These are phyloP conservation scores for Tuberolachnus salignus DNA, from an alignment of 2,888 invertebrate genomes.

Conservation along the genomic window DNA sequence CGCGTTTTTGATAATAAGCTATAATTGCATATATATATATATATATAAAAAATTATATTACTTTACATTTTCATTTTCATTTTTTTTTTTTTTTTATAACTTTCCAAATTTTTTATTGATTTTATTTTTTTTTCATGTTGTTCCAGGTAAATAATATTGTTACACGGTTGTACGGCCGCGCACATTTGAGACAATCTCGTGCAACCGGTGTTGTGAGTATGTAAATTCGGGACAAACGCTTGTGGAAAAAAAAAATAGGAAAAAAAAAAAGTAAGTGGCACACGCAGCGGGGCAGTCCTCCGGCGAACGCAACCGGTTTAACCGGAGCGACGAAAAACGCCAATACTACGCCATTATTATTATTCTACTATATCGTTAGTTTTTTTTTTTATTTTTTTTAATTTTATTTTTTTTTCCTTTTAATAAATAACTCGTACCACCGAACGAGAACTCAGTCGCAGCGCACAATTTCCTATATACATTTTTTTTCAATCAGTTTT, in stretches of 20 bases:
- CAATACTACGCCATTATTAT: conserved; percentile 15
- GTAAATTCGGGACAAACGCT: conserved; percentile 34
- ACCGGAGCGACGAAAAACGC: conserved; percentile 42
- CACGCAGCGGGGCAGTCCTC: conserved; percentile 16
- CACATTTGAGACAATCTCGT: conserved; percentile 35
- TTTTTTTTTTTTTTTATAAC: background rate
- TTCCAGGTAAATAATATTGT: conserved; percentile 39
- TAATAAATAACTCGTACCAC: conserved; percentile 13
- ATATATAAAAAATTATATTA: no score
- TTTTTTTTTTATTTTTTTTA: background rate
- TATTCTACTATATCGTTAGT: no score
- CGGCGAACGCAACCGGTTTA: conserved; percentile 41
- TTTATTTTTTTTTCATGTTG: conserved; percentile 22
- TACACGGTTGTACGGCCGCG: background rate
- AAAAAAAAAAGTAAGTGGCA: conserved; percentile 18
- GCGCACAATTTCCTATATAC: background rate
- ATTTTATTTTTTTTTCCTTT: background rate
- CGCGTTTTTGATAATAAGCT: background rate
- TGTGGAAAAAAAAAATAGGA: background rate
- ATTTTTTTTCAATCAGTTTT: background rate
- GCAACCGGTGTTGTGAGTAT: conserved; percentile 45
- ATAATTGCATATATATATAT: background rate
- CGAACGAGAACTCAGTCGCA: background rate
- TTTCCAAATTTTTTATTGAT: conserved; percentile 1
- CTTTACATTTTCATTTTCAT: no score